Conservation (phyloP, 2,888 invertebrate species). For the Micoletzkya japonica region DNA sequence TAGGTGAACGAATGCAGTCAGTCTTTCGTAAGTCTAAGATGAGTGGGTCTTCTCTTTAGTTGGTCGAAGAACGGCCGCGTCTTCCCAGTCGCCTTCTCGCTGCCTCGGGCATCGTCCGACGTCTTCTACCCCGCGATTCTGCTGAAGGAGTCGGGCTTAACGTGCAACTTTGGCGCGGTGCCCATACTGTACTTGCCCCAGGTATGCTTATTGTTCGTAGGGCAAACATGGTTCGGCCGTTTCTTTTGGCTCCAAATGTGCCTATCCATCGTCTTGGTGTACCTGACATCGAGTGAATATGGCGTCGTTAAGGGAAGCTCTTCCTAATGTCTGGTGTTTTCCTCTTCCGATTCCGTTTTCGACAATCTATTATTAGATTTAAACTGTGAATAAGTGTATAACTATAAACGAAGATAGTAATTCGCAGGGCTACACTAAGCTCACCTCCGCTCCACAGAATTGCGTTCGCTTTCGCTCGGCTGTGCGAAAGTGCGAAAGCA, state of each 20-base stretch:
- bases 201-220: too few relatives aligned
- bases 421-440: constrained; percentile 29
- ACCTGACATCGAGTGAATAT: too few relatives aligned
- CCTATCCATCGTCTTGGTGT: too few relatives aligned
- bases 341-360: too few relatives aligned
- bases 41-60: too few relatives aligned
- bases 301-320: too few relatives aligned
- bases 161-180: constrained; percentile 86
- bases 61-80: constrained; percentile 77
- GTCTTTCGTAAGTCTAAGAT: not conserved
- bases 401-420: not conserved
- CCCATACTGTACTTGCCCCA: constrained; percentile 79
- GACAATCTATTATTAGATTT: too few relatives aligned
- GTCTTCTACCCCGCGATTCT: constrained; percentile 86
- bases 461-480: not conserved
- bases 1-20: too few relatives aligned
- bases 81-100: constrained; percentile 67
- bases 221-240: too few relatives aligned
- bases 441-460: constrained; percentile 21
- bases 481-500: not conserved
- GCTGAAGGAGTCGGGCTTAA: constrained; percentile 87
- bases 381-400: too few relatives aligned
- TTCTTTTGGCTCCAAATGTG: too few relatives aligned
- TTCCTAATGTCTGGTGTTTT: too few relatives aligned
- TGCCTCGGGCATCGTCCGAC: constrained; percentile 40